Base-by-base conservation (phyloP, 1,140 invertebrate genomes). In the Latrodectus geometricus region DNA sequence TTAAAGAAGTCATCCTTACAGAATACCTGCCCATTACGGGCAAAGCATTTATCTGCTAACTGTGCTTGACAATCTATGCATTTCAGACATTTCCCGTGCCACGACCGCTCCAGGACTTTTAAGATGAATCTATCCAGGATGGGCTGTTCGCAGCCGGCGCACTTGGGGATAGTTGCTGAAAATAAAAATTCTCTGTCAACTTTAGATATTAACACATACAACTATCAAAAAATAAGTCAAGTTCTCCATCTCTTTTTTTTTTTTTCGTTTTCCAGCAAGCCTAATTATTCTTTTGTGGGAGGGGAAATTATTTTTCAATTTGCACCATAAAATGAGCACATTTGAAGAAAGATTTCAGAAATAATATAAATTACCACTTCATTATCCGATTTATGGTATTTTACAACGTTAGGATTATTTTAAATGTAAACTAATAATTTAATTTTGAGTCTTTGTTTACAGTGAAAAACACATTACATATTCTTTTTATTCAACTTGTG, bases 1-100 rank as follows among this genome's bases (percentile, higher is more conserved):
- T 98, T 98, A 94, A 98, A 99, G 92, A 99, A 99, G 92, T 99
- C 98, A 89, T 99, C 97, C 89, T 98, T 98, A 93, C 98, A 99
- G 92, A 97, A 99, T 0, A 99, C 94, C 90, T 97, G 95, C 83
- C 97, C 97, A 90, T 98, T 98, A 88, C 97, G 94, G 8, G 97
- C 95, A 91, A 99, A 99, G 92, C 98, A 99, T 91, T 98, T 99
- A 90, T 98, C 96, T 15, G 96, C 95, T 21, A 99, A 93, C 90
- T 96, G 96, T 69, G 95, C 93, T 35, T 96, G 95, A 90, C 98
- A 99, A 90, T 99, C 98, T 77, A 95, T 94, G 92, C 98, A 99
- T 90, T 97, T 97, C 72, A 99, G 94, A 92, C 98, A 99, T 89
- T 96, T 95, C 5, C 97, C 96, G 92, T 97, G 93, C 89, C 97